A percentile compares a stretch with the other conserved stretches of the same genome.
phyloP scores from a whole-genome alignment of 2,888 invertebrate species.

The Mactromeris polynyma region DNA sequence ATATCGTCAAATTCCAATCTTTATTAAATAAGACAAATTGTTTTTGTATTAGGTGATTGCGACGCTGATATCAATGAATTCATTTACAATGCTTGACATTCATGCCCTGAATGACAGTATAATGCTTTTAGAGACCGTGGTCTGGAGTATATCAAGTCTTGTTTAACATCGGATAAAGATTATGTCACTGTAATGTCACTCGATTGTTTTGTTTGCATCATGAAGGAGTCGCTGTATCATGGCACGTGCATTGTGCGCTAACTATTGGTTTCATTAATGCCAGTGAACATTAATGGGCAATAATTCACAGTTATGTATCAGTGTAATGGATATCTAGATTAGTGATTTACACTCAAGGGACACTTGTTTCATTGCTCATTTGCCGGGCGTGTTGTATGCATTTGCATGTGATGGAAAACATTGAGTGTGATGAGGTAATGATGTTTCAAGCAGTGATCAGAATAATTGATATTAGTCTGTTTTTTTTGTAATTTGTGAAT shows the following conservation, averaged over 20 bases:
- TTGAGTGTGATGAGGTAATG: too few species aligned
- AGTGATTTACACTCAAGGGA: not conserved
- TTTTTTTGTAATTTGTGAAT: too few species aligned
- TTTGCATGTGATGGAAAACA: too few species aligned
- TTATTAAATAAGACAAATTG: not conserved
- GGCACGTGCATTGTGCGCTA: not conserved
- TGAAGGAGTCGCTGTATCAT: too few species aligned
- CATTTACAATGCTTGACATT: constrained; percentile 31
- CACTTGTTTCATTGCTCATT: not conserved
- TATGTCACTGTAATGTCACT: not conserved
- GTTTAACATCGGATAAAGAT: not conserved
- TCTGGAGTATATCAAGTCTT: constrained; percentile 9
- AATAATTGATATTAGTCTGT: too few species aligned
- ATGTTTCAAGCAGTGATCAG: too few species aligned
- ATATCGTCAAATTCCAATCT: not conserved
- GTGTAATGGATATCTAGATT: not conserved
- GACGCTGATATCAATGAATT: not conserved
- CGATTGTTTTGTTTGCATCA: too few species aligned
- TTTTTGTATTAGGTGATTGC: constrained; percentile 19
- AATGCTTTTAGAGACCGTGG: constrained; percentile 18
- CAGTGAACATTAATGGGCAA: not conserved
- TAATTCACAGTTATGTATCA: not conserved
- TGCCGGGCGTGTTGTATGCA: not conserved
- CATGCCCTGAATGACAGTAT: not conserved
- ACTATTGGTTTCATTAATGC: not conserved